Evolutionary conservation across 1,140 invertebrate species (phyloP), one percentile per base, ranked within the genome.

Genomic region (Cephus cinctus): DNA sequence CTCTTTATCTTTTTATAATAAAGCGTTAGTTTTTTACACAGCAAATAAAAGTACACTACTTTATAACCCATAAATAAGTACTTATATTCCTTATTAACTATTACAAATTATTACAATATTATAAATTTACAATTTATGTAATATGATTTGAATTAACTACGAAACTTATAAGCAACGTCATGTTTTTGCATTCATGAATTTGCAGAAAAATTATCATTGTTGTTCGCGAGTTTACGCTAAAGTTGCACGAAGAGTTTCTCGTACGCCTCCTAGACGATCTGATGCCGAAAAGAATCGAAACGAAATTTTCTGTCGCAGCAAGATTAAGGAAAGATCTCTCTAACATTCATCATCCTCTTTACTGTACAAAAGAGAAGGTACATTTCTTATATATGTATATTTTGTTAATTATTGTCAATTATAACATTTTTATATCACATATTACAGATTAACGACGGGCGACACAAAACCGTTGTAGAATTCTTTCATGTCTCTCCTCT

Each of bases 201-300:
- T 71, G 11, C 63, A 85, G 83, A 57, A 85, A 87, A 61, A 73
- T 90, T 19, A 88, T 86, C 65, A 42, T 91, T 1, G 65, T 86
- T 14, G 59, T 90, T 1, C 83, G 87, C 63, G 86, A 90, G 60
- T 86, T 89, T 54, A 82, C 80, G 58, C 65, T 92, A 4, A 86
- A 88, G 66, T 66, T 92, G 32, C 88, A 91, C 65, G 85, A 86
- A 67, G 81, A 85, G 42, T 88, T 89, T 65, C 71, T 89, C 2
- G 41, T 64, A 1, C 54, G 59, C 19, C 54, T 74, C 4, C 61
- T 74, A 11, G 50, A 50, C 43, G 59, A 69, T 46, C 47, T 74
- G 8, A 40, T 69, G 16, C 54, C 63, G 4, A 63, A 65, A 22
- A 56, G 41, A 43, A 47, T 58, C 11, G 61, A 71, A 34, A 67